Percentiles rank a stretch among this genome's conserved stretches.
Conservation (phyloP, 2,888 invertebrate genomes). For the Tetanocera ferruginea region DNA sequence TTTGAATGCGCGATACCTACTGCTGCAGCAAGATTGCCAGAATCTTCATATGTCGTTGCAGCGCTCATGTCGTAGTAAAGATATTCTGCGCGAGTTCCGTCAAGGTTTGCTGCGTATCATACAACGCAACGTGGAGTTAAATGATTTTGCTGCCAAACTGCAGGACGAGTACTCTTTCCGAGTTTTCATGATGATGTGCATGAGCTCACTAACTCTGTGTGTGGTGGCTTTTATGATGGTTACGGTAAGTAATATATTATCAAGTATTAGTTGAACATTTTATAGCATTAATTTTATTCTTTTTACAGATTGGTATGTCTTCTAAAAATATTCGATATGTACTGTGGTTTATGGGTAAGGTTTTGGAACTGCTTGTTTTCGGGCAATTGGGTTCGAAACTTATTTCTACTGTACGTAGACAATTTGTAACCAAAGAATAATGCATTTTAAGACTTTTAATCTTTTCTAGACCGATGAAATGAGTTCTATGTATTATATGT, state of each 20-base stretch:
- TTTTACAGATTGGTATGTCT: constrained; percentile 44
- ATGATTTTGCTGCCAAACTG: constrained; percentile 55
- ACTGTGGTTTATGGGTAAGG: too few species aligned
- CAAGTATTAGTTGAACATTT: too few species aligned
- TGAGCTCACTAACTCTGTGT: constrained; percentile 59
- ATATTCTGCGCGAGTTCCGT: constrained; percentile 52
- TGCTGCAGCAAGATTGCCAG: constrained; percentile 54
- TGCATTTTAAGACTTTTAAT: neutral
- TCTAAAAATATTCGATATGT: constrained; percentile 46
- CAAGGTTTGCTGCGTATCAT: constrained; percentile 49
- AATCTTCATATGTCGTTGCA: constrained; percentile 33
- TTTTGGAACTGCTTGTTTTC: constrained; percentile 52
- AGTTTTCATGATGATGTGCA: constrained; percentile 59
- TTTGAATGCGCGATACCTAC: constrained; percentile 59
- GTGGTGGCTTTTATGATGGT: constrained; percentile 58
- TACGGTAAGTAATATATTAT: constrained; percentile 53
- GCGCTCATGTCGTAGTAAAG: neutral
- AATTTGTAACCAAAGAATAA: neutral
- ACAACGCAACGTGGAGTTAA: constrained; percentile 55
- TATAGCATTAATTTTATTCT: constrained; percentile 1
- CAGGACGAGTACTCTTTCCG: constrained; percentile 59
- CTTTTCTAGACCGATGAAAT: constrained; percentile 48
- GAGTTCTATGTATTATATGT: constrained; percentile 52
- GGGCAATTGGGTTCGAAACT: constrained; percentile 52
- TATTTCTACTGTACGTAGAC: constrained; percentile 47